Percentiles rank a stretch among this genome's conserved stretches.
Conservation (phyloP, 2,888 invertebrate genomes). For the Dugesia japonica region DNA sequence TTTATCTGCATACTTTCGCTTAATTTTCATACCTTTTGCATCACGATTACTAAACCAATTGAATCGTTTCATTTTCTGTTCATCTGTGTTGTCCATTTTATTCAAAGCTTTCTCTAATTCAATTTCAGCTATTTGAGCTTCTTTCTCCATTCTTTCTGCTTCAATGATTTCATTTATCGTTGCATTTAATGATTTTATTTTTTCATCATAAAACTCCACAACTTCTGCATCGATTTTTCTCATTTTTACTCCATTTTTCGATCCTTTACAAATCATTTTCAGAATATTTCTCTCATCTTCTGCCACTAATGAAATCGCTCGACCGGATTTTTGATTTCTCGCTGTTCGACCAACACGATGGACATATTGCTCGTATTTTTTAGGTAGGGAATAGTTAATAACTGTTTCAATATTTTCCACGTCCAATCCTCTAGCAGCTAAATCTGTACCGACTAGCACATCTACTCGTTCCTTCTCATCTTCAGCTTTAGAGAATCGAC, state of each 20-base stretch:
- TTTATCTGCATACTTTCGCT: background rate
- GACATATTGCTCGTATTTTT: constrained; percentile 64
- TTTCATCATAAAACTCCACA: constrained; percentile 65
- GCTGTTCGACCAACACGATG: constrained; percentile 89
- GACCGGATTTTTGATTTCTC: constrained; percentile 73
- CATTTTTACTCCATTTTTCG: constrained; percentile 4
- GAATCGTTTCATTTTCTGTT: background rate
- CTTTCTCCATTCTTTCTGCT: constrained; percentile 67
- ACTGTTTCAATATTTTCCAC: constrained; percentile 87
- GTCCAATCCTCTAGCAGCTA: constrained; percentile 80
- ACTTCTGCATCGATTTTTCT: constrained; percentile 54
- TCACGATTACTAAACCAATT: background rate
- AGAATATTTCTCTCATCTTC: constrained; percentile 76
- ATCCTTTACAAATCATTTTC: constrained; percentile 63
- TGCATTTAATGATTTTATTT: constrained; percentile 59
- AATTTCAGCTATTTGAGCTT: constrained; percentile 61
- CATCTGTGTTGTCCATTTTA: background rate
- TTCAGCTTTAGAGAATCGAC: constrained; percentile 27
- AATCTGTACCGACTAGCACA: constrained; percentile 72
- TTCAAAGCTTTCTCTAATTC: background rate
- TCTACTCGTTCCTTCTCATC: constrained; percentile 39
- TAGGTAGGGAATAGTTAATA: constrained; percentile 75
- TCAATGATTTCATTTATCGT: constrained; percentile 67
- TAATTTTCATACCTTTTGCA: background rate
- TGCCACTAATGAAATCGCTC: constrained; percentile 77